Percentiles rank a stretch among this genome's conserved stretches.
Conservation (phyloP, 1,140 invertebrate species). For the Lepidurus arcticus region DNA sequence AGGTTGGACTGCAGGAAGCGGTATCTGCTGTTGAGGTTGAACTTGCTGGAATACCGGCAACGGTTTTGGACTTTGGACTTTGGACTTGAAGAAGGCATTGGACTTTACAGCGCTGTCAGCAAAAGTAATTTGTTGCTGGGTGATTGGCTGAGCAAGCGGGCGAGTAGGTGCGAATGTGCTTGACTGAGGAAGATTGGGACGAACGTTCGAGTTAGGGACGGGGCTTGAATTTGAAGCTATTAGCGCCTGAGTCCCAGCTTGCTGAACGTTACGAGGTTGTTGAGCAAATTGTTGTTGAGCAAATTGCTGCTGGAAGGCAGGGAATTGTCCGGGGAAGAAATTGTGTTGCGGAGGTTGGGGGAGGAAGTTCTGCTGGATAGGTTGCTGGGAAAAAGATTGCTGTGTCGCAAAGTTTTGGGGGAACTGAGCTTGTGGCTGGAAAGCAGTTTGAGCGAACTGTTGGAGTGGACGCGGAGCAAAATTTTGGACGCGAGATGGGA, state of each 20-base stretch:
- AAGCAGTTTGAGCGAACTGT: background rate
- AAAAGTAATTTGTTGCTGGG: background rate
- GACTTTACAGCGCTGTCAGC: background rate
- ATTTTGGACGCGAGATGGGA: background rate
- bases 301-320: background rate
- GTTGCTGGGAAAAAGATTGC: background rate
- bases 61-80: too few species aligned
- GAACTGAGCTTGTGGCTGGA: background rate
- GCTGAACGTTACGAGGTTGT: background rate
- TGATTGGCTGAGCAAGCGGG: background rate
- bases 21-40: background rate
- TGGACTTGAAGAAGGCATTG: background rate
- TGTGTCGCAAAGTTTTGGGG: background rate
- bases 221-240: background rate
- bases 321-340: background rate
- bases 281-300: background rate
- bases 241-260: background rate
- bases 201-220: background rate
- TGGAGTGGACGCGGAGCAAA: background rate
- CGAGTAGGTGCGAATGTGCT: background rate
- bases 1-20: background rate
- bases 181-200: background rate
- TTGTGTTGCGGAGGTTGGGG: background rate
- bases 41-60: background rate
- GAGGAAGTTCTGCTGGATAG: background rate